phyloP scores from a whole-genome alignment of 2,113 vertebrate species.

The Lophotis ruficrista region DNA sequence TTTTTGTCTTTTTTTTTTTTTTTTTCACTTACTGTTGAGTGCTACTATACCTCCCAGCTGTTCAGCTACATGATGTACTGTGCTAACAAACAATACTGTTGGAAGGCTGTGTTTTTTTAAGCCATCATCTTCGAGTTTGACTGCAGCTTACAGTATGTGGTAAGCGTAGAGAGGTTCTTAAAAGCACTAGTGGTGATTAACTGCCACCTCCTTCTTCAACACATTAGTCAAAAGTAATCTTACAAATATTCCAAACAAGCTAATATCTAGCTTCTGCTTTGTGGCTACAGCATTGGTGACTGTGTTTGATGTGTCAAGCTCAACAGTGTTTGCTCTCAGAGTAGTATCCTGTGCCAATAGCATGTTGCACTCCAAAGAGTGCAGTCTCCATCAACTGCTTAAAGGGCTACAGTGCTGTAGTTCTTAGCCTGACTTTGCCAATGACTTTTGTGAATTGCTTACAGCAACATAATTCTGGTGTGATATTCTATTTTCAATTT shows the following conservation, averaged over 20 bases:
- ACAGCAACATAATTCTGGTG: neutral
- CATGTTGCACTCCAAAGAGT: neutral
- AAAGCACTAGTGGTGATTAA: slow-evolving; percentile 19
- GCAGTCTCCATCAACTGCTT: neutral
- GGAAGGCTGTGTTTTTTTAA: neutral
- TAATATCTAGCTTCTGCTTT: neutral
- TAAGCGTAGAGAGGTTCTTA: neutral
- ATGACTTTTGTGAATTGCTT: neutral
- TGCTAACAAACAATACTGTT: neutral
- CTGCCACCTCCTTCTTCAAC: neutral
- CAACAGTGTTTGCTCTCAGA: neutral
- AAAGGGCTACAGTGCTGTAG: neutral
- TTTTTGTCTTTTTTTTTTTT: neutral
- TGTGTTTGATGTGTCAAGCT: neutral
- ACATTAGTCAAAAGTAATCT: slow-evolving; percentile 33
- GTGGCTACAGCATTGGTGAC: neutral
- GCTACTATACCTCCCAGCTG: neutral
- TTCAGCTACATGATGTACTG: neutral
- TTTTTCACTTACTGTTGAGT: neutral
- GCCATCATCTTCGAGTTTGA: neutral
- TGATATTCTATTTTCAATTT: neutral
- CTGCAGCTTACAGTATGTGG: neutral
- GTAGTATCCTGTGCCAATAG: neutral
- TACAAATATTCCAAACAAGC: neutral
- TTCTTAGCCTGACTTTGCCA: neutral